Conservation (phyloP, 2,113 vertebrate genomes). For the Anguilla japonica region DNA sequence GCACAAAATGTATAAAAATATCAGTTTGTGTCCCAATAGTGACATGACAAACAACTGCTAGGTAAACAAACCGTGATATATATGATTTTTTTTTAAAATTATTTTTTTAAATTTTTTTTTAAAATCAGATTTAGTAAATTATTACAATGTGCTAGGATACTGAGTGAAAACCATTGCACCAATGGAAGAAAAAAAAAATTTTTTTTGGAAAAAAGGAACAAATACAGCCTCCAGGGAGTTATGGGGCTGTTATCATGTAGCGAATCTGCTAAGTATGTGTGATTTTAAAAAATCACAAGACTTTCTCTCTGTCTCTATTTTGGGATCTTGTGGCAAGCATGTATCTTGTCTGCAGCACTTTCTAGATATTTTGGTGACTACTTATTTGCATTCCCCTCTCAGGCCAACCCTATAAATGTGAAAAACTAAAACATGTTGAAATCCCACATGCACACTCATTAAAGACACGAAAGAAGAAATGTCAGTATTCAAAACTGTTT, state of each 20-base stretch:
- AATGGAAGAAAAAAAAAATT: no score
- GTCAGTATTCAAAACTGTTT: background rate
- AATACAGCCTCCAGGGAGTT: background rate
- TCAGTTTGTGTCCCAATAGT: no score
- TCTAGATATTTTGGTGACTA: background rate
- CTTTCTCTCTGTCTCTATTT: background rate
- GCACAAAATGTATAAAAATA: no score
- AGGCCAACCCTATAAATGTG: background rate
- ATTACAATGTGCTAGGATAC: no score
- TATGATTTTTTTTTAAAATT: no score
- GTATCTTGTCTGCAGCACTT: background rate
- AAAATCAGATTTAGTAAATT: no score
- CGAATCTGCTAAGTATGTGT: background rate
- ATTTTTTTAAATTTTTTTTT: no score
- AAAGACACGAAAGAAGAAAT: background rate
- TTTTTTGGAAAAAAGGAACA: background rate
- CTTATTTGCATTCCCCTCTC: conserved; percentile 12
- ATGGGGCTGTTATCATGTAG: background rate
- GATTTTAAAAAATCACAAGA: background rate
- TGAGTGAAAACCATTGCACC: no score
- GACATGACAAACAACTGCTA: no score
- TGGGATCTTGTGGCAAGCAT: background rate
- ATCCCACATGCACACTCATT: background rate
- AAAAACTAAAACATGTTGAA: background rate
- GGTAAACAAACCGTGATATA: no score